Evolutionary conservation across 2,113 vertebrate species (phyloP).

Genomic region (Calyptommatus sinebrachiatus): DNA sequence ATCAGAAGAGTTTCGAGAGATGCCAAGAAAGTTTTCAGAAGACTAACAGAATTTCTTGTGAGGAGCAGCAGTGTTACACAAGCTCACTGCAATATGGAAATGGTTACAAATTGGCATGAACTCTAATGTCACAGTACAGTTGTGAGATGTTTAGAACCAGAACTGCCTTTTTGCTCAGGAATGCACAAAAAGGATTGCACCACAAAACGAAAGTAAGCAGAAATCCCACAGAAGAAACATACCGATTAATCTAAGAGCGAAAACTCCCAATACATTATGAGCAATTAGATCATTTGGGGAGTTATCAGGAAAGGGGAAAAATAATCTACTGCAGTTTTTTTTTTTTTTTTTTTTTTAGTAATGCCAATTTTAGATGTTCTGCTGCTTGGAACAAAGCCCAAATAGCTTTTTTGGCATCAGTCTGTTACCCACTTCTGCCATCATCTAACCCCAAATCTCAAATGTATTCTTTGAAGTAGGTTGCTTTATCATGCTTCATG

Average conservation of each 20-base stretch:
- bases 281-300: neutral
- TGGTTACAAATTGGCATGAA: neutral
- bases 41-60: neutral
- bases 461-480: no score
- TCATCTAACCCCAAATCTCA: no score
- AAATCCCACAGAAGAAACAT: conserved; percentile 8
- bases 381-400: no score
- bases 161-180: conserved; percentile 20
- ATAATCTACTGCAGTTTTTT: neutral
- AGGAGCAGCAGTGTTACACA: neutral
- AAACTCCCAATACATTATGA: conserved; percentile 11
- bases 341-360: no score
- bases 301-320: fast-evolving
- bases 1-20: neutral
- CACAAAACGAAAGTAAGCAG: conserved; percentile 19
- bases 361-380: neutral
- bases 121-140: fast-evolving
- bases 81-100: neutral
- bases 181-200: neutral
- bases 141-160: neutral
- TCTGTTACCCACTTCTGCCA: neutral
- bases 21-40: neutral
- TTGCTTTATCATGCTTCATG: neutral
- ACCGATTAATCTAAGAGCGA: neutral
- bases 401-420: neutral